A percentile compares a stretch with the other conserved stretches of the same genome.
phyloP scores from a whole-genome alignment of 2,797 vertebrate species.

The Hoplostethus mediterraneus region DNA sequence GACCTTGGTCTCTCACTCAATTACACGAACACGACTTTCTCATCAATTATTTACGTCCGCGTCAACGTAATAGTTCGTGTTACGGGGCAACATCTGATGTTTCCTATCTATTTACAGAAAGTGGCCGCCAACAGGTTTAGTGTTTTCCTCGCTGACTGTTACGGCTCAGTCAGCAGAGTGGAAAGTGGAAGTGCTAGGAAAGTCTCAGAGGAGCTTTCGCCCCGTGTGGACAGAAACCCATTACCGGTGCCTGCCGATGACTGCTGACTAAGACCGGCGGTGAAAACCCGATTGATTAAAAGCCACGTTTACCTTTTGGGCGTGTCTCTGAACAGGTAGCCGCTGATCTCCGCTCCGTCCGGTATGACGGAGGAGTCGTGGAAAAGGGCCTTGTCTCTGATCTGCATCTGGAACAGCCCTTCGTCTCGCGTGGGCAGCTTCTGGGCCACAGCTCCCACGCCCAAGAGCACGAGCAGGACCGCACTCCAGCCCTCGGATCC shows the following conservation, averaged over 20 bases:
- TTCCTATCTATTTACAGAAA: slow-evolving; percentile 70
- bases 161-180: slow-evolving; percentile 14
- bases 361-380: slow-evolving; percentile 95
- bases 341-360: slow-evolving; percentile 96
- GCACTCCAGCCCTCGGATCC: slow-evolving; percentile 67
- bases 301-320: slow-evolving; percentile 89
- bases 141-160: slow-evolving; percentile 34
- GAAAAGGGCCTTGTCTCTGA: slow-evolving; percentile 93
- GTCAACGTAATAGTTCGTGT: slow-evolving; percentile 63
- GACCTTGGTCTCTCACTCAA: slow-evolving; percentile 52
- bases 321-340: slow-evolving; percentile 97
- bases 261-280: not conserved
- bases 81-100: slow-evolving; percentile 70
- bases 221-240: not conserved
- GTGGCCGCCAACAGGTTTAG: slow-evolving; percentile 42
- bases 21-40: slow-evolving; percentile 61
- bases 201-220: not conserved
- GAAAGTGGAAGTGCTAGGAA: slow-evolving; percentile 3
- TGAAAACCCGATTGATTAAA: not conserved
- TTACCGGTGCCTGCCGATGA: not conserved
- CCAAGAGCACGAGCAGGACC: slow-evolving; percentile 83
- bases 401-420: slow-evolving; percentile 98
- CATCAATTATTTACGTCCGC: slow-evolving; percentile 83
- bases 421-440: slow-evolving; percentile 97
- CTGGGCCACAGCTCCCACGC: slow-evolving; percentile 84